These are phyloP conservation scores for Capra hircus DNA, from an alignment of 2,113 vertebrate species.

Conservation along the genomic window DNA sequence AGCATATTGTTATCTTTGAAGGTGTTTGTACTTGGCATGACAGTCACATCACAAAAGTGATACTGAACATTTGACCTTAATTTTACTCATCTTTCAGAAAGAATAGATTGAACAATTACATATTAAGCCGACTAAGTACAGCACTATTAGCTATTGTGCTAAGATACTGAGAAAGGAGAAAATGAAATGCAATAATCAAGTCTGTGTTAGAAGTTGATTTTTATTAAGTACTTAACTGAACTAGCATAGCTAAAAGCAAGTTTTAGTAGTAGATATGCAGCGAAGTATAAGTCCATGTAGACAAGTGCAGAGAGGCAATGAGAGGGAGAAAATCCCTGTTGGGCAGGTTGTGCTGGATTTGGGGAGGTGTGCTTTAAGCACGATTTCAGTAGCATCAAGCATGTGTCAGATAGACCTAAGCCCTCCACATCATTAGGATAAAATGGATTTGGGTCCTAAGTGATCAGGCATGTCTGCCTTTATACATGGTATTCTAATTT, in stretches of 20 bases:
- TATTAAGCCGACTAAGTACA: background rate
- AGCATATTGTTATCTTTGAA: background rate
- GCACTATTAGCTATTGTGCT: background rate
- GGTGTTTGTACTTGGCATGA: background rate
- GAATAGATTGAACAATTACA: background rate
- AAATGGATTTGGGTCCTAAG: background rate
- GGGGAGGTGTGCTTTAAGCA: background rate
- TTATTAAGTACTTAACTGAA: background rate
- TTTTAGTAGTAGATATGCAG: background rate
- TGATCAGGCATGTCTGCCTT: background rate
- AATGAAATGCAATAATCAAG: background rate
- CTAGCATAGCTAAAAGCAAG: background rate
- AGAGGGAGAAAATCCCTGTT: too few species aligned
- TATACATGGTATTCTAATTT: background rate
- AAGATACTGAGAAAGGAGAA: background rate
- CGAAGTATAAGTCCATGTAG: background rate
- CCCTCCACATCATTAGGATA: background rate
- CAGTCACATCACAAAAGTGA: background rate
- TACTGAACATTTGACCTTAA: background rate
- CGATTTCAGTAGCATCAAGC: background rate
- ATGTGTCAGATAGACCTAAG: background rate
- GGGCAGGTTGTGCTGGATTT: background rate
- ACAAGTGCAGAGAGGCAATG: background rate
- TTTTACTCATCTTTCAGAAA: background rate
- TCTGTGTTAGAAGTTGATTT: background rate